Evolutionary conservation across 1,140 invertebrate genomes (phyloP).

Genomic region (Muscidifurax raptorellus): DNA sequence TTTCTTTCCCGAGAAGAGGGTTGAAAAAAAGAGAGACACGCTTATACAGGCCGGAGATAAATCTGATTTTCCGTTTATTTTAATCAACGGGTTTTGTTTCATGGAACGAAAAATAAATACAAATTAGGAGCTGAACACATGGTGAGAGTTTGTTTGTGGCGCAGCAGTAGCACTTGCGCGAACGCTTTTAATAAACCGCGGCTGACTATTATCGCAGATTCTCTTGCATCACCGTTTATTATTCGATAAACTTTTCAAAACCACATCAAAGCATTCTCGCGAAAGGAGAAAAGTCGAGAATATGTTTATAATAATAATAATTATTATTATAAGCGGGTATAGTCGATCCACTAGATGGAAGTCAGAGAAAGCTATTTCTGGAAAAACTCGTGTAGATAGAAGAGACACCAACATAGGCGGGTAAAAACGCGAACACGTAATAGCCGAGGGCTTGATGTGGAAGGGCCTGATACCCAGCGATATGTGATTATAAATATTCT

Average conservation of each 20-base stretch:
- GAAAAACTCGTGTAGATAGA: too few relatives aligned
- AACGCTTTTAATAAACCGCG: neutral
- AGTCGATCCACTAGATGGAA: neutral
- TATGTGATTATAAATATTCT: conserved; percentile 18
- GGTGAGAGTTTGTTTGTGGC: too few relatives aligned
- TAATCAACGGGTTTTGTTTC: too few relatives aligned
- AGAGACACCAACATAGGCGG: neutral
- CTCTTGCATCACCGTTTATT: neutral
- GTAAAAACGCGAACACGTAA: neutral
- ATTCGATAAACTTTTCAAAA: neutral
- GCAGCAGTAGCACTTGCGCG: too few relatives aligned
- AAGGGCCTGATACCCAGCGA: neutral
- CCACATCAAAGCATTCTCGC: too few relatives aligned
- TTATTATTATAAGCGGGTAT: too few relatives aligned
- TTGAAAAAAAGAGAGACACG: neutral
- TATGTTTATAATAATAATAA: too few relatives aligned
- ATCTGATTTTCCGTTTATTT: too few relatives aligned
- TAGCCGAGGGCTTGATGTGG: neutral
- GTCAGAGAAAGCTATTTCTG: too few relatives aligned
- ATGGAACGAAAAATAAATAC: neutral
- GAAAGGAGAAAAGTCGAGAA: too few relatives aligned
- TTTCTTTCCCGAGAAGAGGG: neutral
- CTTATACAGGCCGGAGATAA: too few relatives aligned
- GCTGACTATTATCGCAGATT: neutral
- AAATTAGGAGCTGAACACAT: neutral